A percentile compares a stretch with the other conserved stretches of the same genome.
Evolutionary conservation across 2,113 vertebrate genomes (phyloP).

Genomic region (Vireo altiloquus): DNA sequence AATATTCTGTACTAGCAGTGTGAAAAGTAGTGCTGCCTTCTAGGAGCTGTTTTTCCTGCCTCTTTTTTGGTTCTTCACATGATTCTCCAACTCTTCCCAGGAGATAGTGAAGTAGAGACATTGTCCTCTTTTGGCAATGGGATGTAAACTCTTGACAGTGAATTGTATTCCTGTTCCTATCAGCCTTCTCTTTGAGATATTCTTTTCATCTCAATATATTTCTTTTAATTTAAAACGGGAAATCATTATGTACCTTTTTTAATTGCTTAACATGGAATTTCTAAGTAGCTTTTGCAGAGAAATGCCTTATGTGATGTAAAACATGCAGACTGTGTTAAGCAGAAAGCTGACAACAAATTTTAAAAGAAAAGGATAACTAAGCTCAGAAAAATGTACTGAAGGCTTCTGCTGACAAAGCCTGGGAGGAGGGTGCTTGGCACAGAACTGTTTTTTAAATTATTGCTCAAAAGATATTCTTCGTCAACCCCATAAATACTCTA

Average conservation of each 20-base stretch:
- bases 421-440: slow-evolving; percentile 28
- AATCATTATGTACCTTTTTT: background rate
- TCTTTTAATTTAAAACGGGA: background rate
- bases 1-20: background rate
- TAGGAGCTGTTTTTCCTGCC: background rate
- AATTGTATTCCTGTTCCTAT: background rate
- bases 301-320: background rate
- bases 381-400: slow-evolving; percentile 4
- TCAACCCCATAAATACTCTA: slow-evolving; percentile 23
- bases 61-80: background rate
- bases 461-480: slow-evolving; percentile 24
- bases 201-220: background rate
- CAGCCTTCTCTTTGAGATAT: background rate
- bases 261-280: background rate
- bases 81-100: background rate
- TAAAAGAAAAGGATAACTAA: background rate
- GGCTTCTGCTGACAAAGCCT: slow-evolving; percentile 36
- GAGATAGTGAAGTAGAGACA: background rate
- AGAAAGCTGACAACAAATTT: background rate
- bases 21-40: background rate
- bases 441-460: slow-evolving; percentile 30
- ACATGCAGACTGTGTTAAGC: background rate
- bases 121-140: background rate
- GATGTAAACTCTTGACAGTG: background rate
- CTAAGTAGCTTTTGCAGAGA: background rate